Conservation (phyloP, 2,888 invertebrate species). For the Cremastinae sp. region DNA sequence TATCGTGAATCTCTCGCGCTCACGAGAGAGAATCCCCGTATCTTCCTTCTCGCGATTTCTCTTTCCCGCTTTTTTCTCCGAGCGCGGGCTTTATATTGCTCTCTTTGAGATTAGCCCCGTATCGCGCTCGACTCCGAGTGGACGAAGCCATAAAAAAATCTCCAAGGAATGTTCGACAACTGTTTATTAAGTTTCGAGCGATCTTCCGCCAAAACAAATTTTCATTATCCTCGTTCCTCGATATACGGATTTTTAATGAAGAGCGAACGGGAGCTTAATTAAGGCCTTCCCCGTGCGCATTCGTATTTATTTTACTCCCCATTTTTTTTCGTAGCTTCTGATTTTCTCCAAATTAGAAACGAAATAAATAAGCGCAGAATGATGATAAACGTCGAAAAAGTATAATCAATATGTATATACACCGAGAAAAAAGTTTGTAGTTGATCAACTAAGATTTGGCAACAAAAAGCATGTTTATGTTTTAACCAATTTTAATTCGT, state of each 20-base stretch:
- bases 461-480: too few relatives aligned
- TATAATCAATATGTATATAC: too few relatives aligned
- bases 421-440: too few relatives aligned
- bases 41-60: conserved; percentile 55
- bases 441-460: too few relatives aligned
- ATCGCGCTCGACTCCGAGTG: conserved; percentile 23
- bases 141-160: conserved; percentile 41
- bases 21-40: conserved; percentile 59
- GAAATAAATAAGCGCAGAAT: background rate
- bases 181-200: conserved; percentile 19
- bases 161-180: conserved; percentile 24
- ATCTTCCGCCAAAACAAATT: conserved; percentile 1
- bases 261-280: conserved; percentile 5
- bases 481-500: too few relatives aligned
- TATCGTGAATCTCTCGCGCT: conserved; percentile 61
- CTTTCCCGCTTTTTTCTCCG: conserved; percentile 12
- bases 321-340: background rate
- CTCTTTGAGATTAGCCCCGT: conserved; percentile 40
- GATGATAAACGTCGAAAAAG: too few relatives aligned
- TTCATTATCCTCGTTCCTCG: background rate
- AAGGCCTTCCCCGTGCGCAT: background rate
- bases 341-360: too few relatives aligned
- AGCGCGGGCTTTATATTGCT: conserved; percentile 39
- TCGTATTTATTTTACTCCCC: background rate
- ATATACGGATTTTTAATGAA: conserved; percentile 17